Conservation (phyloP, 2,888 invertebrate genomes). For the Atethmia centrago region DNA sequence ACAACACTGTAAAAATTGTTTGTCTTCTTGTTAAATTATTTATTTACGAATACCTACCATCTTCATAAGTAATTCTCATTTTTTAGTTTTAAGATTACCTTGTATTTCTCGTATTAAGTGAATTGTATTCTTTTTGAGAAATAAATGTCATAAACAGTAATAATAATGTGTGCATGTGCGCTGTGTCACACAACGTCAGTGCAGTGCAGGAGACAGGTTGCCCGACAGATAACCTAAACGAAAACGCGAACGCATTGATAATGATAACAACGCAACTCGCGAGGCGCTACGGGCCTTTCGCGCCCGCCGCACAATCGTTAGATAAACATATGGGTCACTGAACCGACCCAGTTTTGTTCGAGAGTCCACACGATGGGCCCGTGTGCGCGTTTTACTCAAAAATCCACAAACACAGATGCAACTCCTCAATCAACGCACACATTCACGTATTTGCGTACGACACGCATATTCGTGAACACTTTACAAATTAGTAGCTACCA, state of each 20-base stretch:
- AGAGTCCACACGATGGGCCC: slow-evolving; percentile 74
- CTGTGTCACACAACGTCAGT: slow-evolving; percentile 50
- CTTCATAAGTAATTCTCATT: no score
- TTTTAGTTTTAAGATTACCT: no score
- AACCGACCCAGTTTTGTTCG: slow-evolving; percentile 88
- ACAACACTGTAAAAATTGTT: no score
- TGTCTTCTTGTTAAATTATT: no score
- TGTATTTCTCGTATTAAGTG: no score
- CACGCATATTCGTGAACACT: slow-evolving; percentile 60
- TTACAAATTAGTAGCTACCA: slow-evolving; percentile 61
- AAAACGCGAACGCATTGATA: slow-evolving; percentile 85
- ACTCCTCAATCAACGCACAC: slow-evolving; percentile 76
- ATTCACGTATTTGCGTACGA: slow-evolving; percentile 49
- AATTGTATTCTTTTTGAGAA: no score
- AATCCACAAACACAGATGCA: slow-evolving; percentile 75
- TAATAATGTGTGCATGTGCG: slow-evolving; percentile 5
- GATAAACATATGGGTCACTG: slow-evolving; percentile 91
- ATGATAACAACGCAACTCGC: slow-evolving; percentile 76
- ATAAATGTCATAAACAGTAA: no score
- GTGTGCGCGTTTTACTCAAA: slow-evolving; percentile 84
- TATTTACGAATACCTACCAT: no score
- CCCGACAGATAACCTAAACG: slow-evolving; percentile 85
- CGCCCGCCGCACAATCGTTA: slow-evolving; percentile 85
- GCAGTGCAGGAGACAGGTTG: slow-evolving; percentile 86
- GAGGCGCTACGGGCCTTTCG: slow-evolving; percentile 77